Conservation (phyloP, 2,797 vertebrate genomes). For the Smutsia temminckii region DNA sequence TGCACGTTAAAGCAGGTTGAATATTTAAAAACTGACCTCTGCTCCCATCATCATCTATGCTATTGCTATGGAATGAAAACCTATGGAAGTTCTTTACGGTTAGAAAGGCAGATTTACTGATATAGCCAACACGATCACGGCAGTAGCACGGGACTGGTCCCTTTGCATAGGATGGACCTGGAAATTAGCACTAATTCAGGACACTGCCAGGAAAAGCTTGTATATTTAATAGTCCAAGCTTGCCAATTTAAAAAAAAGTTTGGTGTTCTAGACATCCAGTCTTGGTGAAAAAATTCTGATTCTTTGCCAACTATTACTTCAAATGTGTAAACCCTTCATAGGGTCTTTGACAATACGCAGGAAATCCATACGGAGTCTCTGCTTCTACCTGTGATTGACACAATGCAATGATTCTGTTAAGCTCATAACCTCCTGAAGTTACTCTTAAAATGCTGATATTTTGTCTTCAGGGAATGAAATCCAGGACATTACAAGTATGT, state of each 20-base stretch:
- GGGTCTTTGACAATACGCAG: background rate
- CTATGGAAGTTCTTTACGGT: background rate
- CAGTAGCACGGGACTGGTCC: background rate
- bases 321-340: background rate
- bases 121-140: background rate
- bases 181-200: background rate
- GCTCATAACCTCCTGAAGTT: background rate
- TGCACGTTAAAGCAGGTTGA: background rate
- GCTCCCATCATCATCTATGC: background rate
- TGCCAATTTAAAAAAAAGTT: background rate
- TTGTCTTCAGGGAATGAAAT: constrained; percentile 39
- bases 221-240: background rate
- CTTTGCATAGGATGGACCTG: background rate
- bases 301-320: background rate
- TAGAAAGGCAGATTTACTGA: background rate
- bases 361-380: background rate
- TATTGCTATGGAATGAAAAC: background rate
- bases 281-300: constrained; percentile 3
- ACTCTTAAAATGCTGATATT: constrained; percentile 45
- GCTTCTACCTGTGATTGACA: background rate
- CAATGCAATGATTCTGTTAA: background rate
- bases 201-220: background rate
- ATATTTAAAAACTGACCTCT: constrained; percentile 24
- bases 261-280: background rate
- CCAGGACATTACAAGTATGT: background rate